These are phyloP conservation scores for Anguilla rostrata DNA, from an alignment of 2,113 vertebrate species.

Conservation along the genomic window DNA sequence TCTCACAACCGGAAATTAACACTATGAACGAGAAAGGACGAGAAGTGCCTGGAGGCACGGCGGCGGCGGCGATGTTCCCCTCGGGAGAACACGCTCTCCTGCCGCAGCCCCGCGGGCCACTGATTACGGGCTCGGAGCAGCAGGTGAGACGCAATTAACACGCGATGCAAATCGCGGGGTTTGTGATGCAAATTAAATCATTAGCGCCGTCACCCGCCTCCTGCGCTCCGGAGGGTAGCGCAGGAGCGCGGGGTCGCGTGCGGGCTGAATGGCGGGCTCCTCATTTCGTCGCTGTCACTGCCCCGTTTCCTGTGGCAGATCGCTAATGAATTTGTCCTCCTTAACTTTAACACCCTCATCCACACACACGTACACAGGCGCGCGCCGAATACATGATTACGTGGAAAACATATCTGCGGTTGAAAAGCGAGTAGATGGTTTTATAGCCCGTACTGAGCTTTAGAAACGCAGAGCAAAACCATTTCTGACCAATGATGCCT, in stretches of 20 bases:
- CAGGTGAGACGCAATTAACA: conserved; percentile 46
- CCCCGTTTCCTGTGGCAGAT: not conserved
- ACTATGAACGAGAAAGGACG: not conserved
- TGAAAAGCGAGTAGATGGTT: too few relatives aligned
- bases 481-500: too few relatives aligned
- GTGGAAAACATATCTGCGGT: too few relatives aligned
- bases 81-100: not conserved
- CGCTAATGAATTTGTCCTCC: not conserved
- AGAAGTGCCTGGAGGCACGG: not conserved
- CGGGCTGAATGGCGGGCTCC: not conserved
- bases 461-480: too few relatives aligned
- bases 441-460: too few relatives aligned
- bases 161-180: conserved; percentile 41
- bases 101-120: conserved; percentile 8
- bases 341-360: not conserved
- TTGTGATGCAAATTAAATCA: conserved; percentile 49
- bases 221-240: not conserved
- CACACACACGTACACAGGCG: too few relatives aligned
- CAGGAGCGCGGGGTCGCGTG: not conserved
- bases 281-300: not conserved
- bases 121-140: conserved; percentile 32
- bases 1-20: not conserved
- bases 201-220: conserved; percentile 28
- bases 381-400: too few relatives aligned
- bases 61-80: too few relatives aligned